Evolutionary conservation across 2,797 vertebrate genomes (phyloP), one percentile per base, ranked within the genome.

Genomic region (Poeciliopsis presidionis): DNA sequence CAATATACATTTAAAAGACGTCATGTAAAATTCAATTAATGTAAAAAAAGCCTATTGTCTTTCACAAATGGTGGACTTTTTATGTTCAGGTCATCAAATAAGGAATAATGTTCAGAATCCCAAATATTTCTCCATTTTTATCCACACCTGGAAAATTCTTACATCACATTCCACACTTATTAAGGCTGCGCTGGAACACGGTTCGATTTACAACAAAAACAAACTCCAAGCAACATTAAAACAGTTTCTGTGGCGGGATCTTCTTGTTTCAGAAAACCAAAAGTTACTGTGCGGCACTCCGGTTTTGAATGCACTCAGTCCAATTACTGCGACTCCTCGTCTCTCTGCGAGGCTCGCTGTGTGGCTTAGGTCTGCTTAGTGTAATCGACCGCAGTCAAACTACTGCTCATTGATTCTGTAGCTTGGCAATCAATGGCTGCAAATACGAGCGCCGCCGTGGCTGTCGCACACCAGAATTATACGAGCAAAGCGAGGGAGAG

Each of bases 301-400:
- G 55, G 55, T 81, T 59, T 73, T 63, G 47, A 87, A 77, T 72
- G 75, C 77, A 63, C 80, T 83, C 74, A 51, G 82, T 81, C 84
- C 84, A 90, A 84, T 93, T 88, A 87, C 81, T 63, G 78, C 59
- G 75, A 80, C 82, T 83, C 71, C 75, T 77, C 36, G 55, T 85
- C 47, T 85, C 73, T 72, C 43, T 0, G 49, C 74, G 75, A 76
- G 79, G 81, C 47, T 83, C 63, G 65, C 39, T 0, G 49, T 76
- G 77, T 79, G 78, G 84, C 79, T 84, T 28, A 72, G 77, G 75
- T 67, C 82, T 81, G 83, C 87, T 93, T 88, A 81, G 87, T 70
- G 80, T 81, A 82, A 85, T 89, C 49, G 75, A 89, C 83, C 20
- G 39, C 72, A 28, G 80, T 86, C 84, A 70, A 77, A 78, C 77